Base-by-base conservation (phyloP, 23 tunicate species). In the Botrylloides violaceus region DNA sequence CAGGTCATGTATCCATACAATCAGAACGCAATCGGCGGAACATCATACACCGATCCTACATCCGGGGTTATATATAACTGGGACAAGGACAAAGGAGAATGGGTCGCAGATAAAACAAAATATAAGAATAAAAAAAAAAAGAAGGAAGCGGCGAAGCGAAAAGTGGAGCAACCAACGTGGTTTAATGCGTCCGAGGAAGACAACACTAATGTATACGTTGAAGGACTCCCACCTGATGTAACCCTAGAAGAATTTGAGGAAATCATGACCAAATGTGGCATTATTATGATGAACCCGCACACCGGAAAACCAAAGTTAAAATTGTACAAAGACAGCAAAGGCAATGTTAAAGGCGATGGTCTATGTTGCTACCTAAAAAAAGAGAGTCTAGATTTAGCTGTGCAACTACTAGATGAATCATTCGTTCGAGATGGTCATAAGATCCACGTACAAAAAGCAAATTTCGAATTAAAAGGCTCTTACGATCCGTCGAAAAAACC, bases 401-500 rank as follows among this genome's bases (percentile, higher is more conserved):
- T 68, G 36, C 89, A 90, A 32, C 30, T 90, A 15, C 55, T 90
- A 35, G 85, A 83, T 57, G 90, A 73, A 4, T 72, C 48, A 56
- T 49, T 38, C 20, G 30, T 90, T 3, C 71, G 90, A 2, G 29
- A 37, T 2, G 80, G 80, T 9, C 72, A 76, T 27, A 74, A 58
- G 12, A 28, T 90, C 4, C 66, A 70, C 19, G 77, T 83, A 5
- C 81, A 90, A 64, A 80, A 63, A 48, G 97, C 97, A 3, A 36
- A 74, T 49, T 90, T 90, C 37, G 74, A 90, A 55, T 49, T 90
- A 1, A 90, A 90, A 53, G 97, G 97, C 7, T 33, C 68, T 38
- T 90, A 73, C 60, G 97, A 90, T 58, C 71, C 84, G 0, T 72
- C 89, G n/a, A 90, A 90, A 70, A 90, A 90, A 48, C 97, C 97